Conservation (phyloP, 2,888 invertebrate genomes). For the Noctua fimbriata region DNA sequence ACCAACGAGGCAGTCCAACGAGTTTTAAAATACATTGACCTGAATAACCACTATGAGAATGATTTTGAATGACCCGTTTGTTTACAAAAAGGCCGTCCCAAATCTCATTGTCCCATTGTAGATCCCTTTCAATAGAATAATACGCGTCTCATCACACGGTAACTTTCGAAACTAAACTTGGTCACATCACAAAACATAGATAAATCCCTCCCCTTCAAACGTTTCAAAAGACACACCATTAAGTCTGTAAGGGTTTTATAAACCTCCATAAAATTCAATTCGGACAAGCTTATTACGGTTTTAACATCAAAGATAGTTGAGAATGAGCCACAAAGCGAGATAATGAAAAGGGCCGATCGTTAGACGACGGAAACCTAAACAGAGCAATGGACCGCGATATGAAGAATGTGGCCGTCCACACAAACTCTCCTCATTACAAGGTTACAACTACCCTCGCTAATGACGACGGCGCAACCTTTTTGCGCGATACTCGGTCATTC, state of each 20-base stretch:
- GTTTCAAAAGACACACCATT: conserved; percentile 71
- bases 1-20: conserved; percentile 24
- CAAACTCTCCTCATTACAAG: conserved; percentile 77
- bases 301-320: conserved; percentile 83
- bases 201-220: conserved; percentile 67
- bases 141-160: conserved; percentile 58
- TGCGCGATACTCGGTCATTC: conserved; percentile 84
- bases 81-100: conserved; percentile 46
- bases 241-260: conserved; percentile 75
- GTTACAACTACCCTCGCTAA: conserved; percentile 84
- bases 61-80: conserved; percentile 49
- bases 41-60: conserved; percentile 32
- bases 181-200: conserved; percentile 63
- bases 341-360: conserved; percentile 80
- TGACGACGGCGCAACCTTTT: conserved; percentile 86
- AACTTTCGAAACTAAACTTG: conserved; percentile 64
- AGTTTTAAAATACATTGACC: conserved; percentile 32
- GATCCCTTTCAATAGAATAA: conserved; percentile 58
- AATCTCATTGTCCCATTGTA: conserved; percentile 60
- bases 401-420: conserved; percentile 82
- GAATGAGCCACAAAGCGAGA: conserved; percentile 77
- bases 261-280: conserved; percentile 80
- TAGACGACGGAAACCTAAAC: conserved; percentile 80
- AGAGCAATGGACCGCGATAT: conserved; percentile 83
- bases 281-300: conserved; percentile 75